Evolutionary conservation across 1,140 invertebrate genomes (phyloP).

Genomic region (Contarinia nasturtii): DNA sequence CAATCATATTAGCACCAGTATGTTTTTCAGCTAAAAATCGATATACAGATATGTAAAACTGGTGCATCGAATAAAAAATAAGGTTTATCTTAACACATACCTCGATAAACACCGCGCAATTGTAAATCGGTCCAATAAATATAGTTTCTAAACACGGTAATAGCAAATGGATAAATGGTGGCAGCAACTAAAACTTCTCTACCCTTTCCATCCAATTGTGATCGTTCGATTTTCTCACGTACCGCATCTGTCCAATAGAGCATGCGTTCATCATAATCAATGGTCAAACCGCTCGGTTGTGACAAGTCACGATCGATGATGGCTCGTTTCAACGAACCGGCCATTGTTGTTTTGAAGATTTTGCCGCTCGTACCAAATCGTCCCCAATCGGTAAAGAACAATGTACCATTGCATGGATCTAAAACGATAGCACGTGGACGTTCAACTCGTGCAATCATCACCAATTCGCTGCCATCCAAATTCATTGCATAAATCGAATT

Average conservation of each 20-base stretch:
- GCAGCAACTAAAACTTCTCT: conserved; percentile 62
- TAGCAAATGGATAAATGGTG: conserved; percentile 91
- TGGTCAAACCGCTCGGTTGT: conserved; percentile 86
- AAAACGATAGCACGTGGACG: conserved; percentile 87
- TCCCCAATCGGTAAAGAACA: conserved; percentile 90
- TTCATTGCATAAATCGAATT: conserved; percentile 93
- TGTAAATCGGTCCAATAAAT: conserved; percentile 98
- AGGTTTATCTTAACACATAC: too few species aligned
- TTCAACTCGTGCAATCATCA: conserved; percentile 86
- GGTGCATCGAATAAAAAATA: too few species aligned
- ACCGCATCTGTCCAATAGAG: conserved; percentile 97
- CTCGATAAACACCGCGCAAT: conserved; percentile 74
- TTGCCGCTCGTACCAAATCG: conserved; percentile 81
- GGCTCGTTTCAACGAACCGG: conserved; percentile 76
- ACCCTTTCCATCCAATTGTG: conserved; percentile 66
- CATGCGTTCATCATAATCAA: conserved; percentile 89
- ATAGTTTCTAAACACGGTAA: conserved; percentile 77
- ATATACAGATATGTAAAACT: too few species aligned
- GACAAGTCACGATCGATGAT: conserved; percentile 82
- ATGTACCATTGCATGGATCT: conserved; percentile 85
- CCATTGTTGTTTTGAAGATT: conserved; percentile 92
- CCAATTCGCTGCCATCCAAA: conserved; percentile 65
- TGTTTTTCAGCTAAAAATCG: conserved; percentile 65
- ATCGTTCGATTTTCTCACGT: conserved; percentile 89
- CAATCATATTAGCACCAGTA: conserved; percentile 84